A percentile compares a stretch with the other conserved stretches of the same genome.
Evolutionary conservation across 37 sponge, comb jelly and placozoan genomes (phyloP).

Genomic region (Amphimedon queenslandica): DNA sequence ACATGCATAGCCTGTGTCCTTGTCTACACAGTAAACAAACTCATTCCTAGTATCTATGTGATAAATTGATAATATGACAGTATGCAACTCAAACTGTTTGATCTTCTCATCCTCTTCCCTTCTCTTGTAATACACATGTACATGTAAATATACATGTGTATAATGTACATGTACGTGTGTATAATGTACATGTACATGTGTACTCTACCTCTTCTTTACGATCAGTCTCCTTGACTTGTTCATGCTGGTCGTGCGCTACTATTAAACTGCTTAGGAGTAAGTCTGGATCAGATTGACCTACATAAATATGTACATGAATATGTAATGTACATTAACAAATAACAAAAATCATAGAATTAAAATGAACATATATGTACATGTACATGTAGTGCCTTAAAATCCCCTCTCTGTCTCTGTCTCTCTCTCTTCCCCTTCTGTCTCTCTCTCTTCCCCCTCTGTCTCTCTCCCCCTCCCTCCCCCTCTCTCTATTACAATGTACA

Average conservation of each 20-base stretch:
- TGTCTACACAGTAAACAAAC: too few relatives aligned
- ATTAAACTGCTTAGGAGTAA: slow-evolving; percentile 58
- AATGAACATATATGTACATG: too few relatives aligned
- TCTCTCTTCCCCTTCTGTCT: too few relatives aligned
- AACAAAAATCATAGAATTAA: neutral
- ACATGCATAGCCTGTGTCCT: neutral
- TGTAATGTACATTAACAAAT: neutral
- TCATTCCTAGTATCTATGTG: too few relatives aligned
- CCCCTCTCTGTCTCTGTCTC: neutral
- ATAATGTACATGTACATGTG: neutral
- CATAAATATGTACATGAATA: neutral
- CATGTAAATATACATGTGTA: neutral
- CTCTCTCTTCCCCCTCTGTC: too few relatives aligned
- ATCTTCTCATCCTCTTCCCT: too few relatives aligned
- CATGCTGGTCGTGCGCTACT: slow-evolving; percentile 49
- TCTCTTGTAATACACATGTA: too few relatives aligned
- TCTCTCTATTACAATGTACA: neutral
- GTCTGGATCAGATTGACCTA: slow-evolving; percentile 63
- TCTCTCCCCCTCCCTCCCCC: neutral
- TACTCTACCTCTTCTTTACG: slow-evolving; percentile 64
- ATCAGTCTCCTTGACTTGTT: slow-evolving; percentile 26
- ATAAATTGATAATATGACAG: too few relatives aligned
- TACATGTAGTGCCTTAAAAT: too few relatives aligned
- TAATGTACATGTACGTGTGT: neutral
- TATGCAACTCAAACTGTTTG: too few relatives aligned